Conservation (phyloP, 2,113 vertebrate species). For the Leuciscus idus region DNA sequence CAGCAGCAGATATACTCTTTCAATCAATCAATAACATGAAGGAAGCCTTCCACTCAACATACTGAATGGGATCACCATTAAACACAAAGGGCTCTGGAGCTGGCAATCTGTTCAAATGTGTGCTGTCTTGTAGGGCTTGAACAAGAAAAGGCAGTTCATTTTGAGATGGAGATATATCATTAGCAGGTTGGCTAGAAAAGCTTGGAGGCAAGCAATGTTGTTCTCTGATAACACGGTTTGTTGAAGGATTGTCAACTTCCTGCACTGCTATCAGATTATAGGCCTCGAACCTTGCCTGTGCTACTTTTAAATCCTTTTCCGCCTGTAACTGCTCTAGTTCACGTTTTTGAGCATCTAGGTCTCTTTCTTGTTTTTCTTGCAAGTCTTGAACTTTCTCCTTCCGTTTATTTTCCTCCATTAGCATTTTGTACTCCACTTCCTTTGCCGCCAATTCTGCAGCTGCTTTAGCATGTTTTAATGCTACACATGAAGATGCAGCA, state of each 20-base stretch:
- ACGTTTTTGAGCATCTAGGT: not conserved
- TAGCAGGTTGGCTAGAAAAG: not conserved
- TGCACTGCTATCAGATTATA: not conserved
- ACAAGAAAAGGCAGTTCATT: not conserved
- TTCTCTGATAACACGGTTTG: not conserved
- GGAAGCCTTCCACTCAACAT: too few species aligned
- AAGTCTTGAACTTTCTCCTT: not conserved
- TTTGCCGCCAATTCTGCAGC: too few species aligned
- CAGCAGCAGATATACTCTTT: not conserved
- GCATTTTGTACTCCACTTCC: not conserved
- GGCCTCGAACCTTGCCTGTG: not conserved
- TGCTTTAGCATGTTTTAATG: too few species aligned
- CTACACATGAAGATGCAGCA: too few species aligned
- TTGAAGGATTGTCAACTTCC: not conserved
- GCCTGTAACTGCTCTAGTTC: not conserved
- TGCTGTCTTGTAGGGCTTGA: not conserved
- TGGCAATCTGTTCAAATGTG: not conserved
- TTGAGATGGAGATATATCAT: not conserved
- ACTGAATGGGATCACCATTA: too few species aligned
- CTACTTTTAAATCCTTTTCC: not conserved
- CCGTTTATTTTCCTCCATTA: not conserved
- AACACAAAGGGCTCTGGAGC: not conserved
- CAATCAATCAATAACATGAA: too few species aligned
- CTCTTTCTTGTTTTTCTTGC: not conserved
- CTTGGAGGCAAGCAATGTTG: not conserved